These are phyloP conservation scores for Archegozetes longisetosus DNA, from an alignment of 1,140 invertebrate genomes.

Conservation along the genomic window DNA sequence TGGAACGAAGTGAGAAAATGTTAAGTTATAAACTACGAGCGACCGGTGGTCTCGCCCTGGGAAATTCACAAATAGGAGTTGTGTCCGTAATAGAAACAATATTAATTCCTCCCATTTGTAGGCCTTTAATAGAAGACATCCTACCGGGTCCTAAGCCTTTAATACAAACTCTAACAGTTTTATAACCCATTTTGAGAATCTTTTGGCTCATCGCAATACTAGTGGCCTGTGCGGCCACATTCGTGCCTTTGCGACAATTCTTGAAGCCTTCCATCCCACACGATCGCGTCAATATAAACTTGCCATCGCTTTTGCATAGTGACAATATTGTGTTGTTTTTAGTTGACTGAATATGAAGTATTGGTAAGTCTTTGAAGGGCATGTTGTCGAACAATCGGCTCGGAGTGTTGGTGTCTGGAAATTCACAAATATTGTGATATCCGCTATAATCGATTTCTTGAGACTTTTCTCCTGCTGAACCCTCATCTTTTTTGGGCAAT, in stretches of 20 bases:
- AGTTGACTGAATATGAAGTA: conserved; percentile 59
- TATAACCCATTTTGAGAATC: conserved; percentile 38
- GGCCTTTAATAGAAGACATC: conserved; percentile 77
- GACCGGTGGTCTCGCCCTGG: conserved; percentile 43
- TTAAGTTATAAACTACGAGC: conserved; percentile 16
- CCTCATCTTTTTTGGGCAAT: conserved; percentile 42
- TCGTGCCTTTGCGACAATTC: conserved; percentile 84
- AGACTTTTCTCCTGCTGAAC: conserved; percentile 45
- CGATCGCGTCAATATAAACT: conserved; percentile 15
- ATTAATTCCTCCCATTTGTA: conserved; percentile 71
- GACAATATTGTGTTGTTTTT: conserved; percentile 73
- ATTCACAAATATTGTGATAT: conserved; percentile 32
- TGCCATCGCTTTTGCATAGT: conserved; percentile 49
- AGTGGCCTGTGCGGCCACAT: conserved; percentile 84
- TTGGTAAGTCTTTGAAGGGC: conserved; percentile 57
- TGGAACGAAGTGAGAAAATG: too few species aligned
- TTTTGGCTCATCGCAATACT: conserved; percentile 56
- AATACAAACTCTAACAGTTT: conserved; percentile 53
- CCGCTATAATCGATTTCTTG: conserved; percentile 38
- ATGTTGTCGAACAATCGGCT: conserved; percentile 56
- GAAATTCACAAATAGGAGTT: conserved; percentile 44
- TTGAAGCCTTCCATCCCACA: conserved; percentile 74
- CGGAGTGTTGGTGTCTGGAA: conserved; percentile 52
- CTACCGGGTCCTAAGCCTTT: conserved; percentile 68
- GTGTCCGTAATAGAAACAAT: conserved; percentile 78